Percentiles rank a stretch among this genome's conserved stretches.
phyloP scores from a whole-genome alignment of 2,113 vertebrate species.

The Lampris megalopsis region DNA sequence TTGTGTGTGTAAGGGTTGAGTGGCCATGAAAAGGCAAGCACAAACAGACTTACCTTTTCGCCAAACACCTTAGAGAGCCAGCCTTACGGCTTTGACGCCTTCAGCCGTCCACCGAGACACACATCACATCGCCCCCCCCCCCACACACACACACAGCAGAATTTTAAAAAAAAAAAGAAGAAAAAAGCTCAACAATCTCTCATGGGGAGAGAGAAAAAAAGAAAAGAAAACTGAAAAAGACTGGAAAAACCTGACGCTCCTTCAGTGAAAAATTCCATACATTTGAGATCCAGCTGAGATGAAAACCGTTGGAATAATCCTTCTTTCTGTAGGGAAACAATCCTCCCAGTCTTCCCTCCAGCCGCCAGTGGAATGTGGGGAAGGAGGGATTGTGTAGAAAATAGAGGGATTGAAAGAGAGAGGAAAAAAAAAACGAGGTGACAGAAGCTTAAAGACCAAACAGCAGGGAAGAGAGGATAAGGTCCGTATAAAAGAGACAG shows the following conservation, averaged over 20 bases:
- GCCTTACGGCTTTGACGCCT: constrained; percentile 37
- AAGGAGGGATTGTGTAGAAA: constrained; percentile 57
- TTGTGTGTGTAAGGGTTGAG: constrained; percentile 6
- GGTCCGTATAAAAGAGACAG: constrained; percentile 44
- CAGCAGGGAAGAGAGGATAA: constrained; percentile 58
- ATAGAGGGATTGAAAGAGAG: constrained; percentile 43
- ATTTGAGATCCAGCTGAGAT: constrained; percentile 49
- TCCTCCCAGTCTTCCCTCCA: constrained; percentile 50
- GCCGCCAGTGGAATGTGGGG: constrained; percentile 57
- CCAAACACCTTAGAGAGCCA: constrained; percentile 46
- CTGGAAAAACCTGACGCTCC: constrained; percentile 24
- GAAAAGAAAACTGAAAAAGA: background rate
- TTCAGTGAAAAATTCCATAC: constrained; percentile 61
- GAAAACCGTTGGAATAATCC: constrained; percentile 64
- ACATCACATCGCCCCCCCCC: background rate
- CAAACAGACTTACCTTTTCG: constrained; percentile 69
- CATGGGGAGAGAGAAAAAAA: background rate
- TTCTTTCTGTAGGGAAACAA: constrained; percentile 51
- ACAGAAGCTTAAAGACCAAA: constrained; percentile 67
- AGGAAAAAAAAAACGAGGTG: constrained; percentile 50
- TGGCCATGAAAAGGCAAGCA: background rate
- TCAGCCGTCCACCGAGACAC: constrained; percentile 27
- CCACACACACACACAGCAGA: constrained; percentile 18
- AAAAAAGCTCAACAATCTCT: constrained; percentile 17
- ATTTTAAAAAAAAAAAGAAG: background rate